Base-by-base conservation (phyloP, 2,113 vertebrate genomes). In the Mormoops blainvillei region DNA sequence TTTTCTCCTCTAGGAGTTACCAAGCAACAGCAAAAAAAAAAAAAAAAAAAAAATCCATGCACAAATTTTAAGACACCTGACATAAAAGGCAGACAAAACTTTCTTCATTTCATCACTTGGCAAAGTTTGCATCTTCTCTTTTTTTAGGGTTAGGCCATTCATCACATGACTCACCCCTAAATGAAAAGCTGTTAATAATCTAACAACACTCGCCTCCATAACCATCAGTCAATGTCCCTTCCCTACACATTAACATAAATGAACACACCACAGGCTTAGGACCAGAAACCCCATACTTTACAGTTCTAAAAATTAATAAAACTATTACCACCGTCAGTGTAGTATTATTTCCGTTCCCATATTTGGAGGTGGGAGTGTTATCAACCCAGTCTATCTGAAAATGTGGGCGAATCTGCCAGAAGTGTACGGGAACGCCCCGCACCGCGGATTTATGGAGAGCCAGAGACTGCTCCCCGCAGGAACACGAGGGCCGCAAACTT, bases 41-140 rank as follows among this genome's bases (percentile, higher is more conserved):
- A 94, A 50, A 48, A 92, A 94, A 94, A 50, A 48, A 92, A 94
- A 94, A 95, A 86, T 95, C 95, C 97, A 98, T 97, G 97, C 95
- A 96, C 88, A 80, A 56, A 67, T 78, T 94, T 95, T 93, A 98
- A 38, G 77, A 73, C 45, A 96, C 88, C 87, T 71, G 86, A 87
- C 96, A n/a, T n/a, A 48, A 48, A 87, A 91, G 83, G 87, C 6
- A 96, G 87, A 90, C 43, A 89, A 94, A 87, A 82, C 54, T 90
- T 91, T 90, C 94, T 84, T 81, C 50, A 68, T 28, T 50, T 78
- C 74, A 63, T 73, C 58, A 26, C 31, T 36, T 89, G 70, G 95
- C 77, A 87, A 89, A 97, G 87, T 76, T 84, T 89, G n/a, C 16
- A 43, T 81, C 97, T 95, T 91, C 3, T 0, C 50, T 82, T 94